Base-by-base conservation (phyloP, 1,140 invertebrate species). In the Phenacoccus solenopsis region DNA sequence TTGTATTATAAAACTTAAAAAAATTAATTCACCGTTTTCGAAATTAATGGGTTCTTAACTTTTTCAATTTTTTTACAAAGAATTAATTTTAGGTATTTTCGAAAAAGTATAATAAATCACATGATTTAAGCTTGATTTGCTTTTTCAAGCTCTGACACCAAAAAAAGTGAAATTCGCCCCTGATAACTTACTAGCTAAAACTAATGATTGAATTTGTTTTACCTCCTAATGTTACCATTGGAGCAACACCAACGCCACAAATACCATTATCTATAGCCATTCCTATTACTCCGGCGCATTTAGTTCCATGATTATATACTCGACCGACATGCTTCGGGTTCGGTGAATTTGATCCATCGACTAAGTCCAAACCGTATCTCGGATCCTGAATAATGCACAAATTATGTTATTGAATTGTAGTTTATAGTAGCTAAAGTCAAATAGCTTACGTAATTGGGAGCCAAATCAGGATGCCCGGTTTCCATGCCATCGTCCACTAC, bases 401-500 rank as follows among this genome's bases (percentile, higher is more conserved):
- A 13, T 32, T 13, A 32, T 32, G 30, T 5, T 32, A 32, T 7
- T 32, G 30, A 32, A 7, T 32, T 32, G 13, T 32, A n/a, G n/a
- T n/a, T n/a, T n/a, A n/a, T n/a, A n/a, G n/a, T n/a, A 32, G 5
- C 30, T 32, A 32, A 5, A 32, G 13, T 30, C 67, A 1, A 4
- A 32, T 20, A 70, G 84, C 88, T 86, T 78, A 91, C 90, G 76
- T 93, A 94, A 79, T 93, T 94, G 1, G 79, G 79, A 35, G 78
- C 80, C 0, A 95, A 77, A 78, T 95, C 92, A 0, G 87, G 86
- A 78, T 94, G 91, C 22, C 83, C 87, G 76, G 88, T 84, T 78
- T 94, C 90, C 10, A 93, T 79, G 9, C 90, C 94, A 80, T 96
- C 93, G 77, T 96, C 93, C 7, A 96, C 80, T 69, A 96, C 88